Evolutionary conservation across 2,888 invertebrate genomes (phyloP).

Genomic region (Labia minor): DNA sequence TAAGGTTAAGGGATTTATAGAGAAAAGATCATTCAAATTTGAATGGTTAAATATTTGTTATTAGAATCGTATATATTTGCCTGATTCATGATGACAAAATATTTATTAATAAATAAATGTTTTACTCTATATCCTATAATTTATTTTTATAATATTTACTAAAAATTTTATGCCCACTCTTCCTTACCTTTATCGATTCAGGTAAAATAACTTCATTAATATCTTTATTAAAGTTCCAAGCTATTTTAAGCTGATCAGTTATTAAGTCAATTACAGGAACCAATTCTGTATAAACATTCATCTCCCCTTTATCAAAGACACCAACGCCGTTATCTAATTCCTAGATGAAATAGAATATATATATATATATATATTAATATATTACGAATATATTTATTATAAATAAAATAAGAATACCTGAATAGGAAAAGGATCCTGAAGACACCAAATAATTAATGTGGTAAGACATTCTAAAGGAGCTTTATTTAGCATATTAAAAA

Average conservation of each 20-base stretch:
- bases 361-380: not conserved
- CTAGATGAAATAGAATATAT: not conserved
- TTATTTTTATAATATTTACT: too few relatives aligned
- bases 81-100: too few relatives aligned
- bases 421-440: not conserved
- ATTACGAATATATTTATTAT: not conserved
- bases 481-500: not conserved
- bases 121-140: too few relatives aligned
- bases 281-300: slow-evolving; percentile 49
- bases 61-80: too few relatives aligned
- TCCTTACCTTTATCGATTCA: not conserved
- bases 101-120: too few relatives aligned
- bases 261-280: slow-evolving; percentile 35
- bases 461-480: slow-evolving; percentile 16
- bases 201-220: not conserved
- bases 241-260: not conserved
- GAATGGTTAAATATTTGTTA: too few relatives aligned
- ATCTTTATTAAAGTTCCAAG: not conserved
- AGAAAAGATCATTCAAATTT: too few relatives aligned
- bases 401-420: not conserved
- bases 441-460: slow-evolving; percentile 19
- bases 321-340: slow-evolving; percentile 28
- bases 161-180: too few relatives aligned
- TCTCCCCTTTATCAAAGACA: slow-evolving; percentile 54
- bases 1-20: too few relatives aligned